Base-by-base conservation (phyloP, 2,113 vertebrate genomes). In the Dissostichus mawsoni region DNA sequence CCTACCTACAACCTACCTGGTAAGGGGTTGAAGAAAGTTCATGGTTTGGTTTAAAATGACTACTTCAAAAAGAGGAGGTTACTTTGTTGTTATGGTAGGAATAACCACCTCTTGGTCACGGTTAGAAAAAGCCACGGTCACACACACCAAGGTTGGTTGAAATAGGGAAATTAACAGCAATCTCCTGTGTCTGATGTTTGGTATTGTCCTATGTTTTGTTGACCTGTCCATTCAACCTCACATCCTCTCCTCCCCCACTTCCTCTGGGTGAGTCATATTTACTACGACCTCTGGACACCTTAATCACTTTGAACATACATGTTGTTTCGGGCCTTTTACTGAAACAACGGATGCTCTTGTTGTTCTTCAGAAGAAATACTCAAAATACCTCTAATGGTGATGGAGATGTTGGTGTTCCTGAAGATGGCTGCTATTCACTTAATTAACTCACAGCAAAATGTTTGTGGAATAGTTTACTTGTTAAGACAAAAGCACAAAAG, bases 391-490 rank as follows among this genome's bases (percentile, higher is more conserved):
- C 68, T 5, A 14, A 36, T 50, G 16, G 5, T 11, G 20, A 33
- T n/a, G 7, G 11, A 67, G 23, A 68, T 68, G 23, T 50, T 61
- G 36, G 11, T 12, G 36, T 63, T 53, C 25, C 11, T 44, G 3
- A 44, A 64, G 25, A 72, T 23, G 47, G 20, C 25, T 13, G 56
- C 55, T 14, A 33, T 67, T 47, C 18, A 61, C 11, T 14, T 18
- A 59, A 72, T 41, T 5, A 69, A 29, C 20, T 73, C 23, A 25
- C 57, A 18, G 53, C 47, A 12, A 62, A 81, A 83, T 64, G 41
- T 58, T 18, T 83, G 18, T 62, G 8, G 33, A 82, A 73, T 29
- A 64, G 45, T 75, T 73, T 64, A 7, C 23, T 63, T 74, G n/a
- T 80, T 63, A 52, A 25, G 57, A 59, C 23, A 17, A 70, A 61